These are phyloP conservation scores for Rhysida immarginata DNA, from an alignment of 1,140 invertebrate genomes.

Conservation along the genomic window DNA sequence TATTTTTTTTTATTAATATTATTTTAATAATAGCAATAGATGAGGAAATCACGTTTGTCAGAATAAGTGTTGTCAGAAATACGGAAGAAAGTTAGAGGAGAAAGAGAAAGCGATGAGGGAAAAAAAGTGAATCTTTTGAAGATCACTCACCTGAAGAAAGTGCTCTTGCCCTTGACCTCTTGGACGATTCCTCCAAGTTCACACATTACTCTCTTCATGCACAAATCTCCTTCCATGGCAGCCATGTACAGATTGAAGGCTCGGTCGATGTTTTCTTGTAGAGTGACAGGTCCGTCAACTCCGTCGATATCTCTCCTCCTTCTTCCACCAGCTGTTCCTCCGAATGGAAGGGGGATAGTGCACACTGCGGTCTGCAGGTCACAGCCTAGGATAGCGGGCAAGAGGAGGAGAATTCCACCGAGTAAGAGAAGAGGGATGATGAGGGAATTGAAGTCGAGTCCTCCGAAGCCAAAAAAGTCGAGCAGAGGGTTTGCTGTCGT, in stretches of 20 bases:
- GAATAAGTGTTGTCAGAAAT: too few relatives aligned
- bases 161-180: slow-evolving; percentile 1
- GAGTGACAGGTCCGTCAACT: background rate
- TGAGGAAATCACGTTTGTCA: too few relatives aligned
- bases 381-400: slow-evolving; percentile 6
- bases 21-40: too few relatives aligned
- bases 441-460: slow-evolving; percentile 5
- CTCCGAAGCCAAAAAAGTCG: background rate
- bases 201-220: slow-evolving; percentile 1
- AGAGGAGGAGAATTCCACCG: slow-evolving; percentile 3
- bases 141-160: background rate
- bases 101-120: too few relatives aligned
- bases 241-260: slow-evolving; percentile 3
- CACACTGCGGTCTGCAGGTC: slow-evolving; percentile 1
- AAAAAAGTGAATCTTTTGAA: too few relatives aligned
- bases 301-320: slow-evolving; percentile 1
- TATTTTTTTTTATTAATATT: too few relatives aligned
- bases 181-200: slow-evolving; percentile 4
- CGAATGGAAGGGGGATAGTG: slow-evolving; percentile 6
- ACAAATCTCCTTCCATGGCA: background rate
- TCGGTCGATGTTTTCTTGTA: slow-evolving; percentile 4
- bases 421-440: slow-evolving; percentile 6
- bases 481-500: background rate
- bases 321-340: background rate
- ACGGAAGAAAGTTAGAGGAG: too few relatives aligned